Evolutionary conservation across 2,797 vertebrate genomes (phyloP), one percentile per base, ranked within the genome.

Genomic region (Sebastes taczanowskii): DNA sequence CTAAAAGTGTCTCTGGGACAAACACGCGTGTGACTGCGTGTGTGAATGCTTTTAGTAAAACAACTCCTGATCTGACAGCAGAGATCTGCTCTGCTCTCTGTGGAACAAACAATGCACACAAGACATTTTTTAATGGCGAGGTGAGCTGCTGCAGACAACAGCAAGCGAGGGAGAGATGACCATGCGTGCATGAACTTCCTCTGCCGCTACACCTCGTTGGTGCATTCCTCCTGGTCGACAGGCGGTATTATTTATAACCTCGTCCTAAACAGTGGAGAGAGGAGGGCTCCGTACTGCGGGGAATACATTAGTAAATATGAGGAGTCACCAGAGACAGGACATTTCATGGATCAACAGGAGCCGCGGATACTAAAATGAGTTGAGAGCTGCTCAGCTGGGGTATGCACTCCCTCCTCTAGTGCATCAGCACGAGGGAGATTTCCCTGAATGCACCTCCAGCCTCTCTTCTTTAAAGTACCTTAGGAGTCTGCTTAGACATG

Each of bases 281-380:
- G 96, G 95, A 96, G 93, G 95, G 94, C 95, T 95, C 92, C 82
- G 80, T 96, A 95, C 96, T 96, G 94, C 91, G 90, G 96, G 96
- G 97, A 97, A 97, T 97, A 97, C 97, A 97, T 98, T 97, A 98
- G 96, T 90, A 97, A 97, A 96, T 96, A 97, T 96, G 97, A 97
- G 96, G 95, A 97, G 96, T 95, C 96, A 95, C 96, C 96, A 97
- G 97, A 97, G 96, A 97, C 95, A 96, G 95, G 95, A 96, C 95
- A 96, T 98, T 98, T 98, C 97, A 97, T 97, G 97, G 97, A 97
- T 97, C 97, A 97, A 97, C 96, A 97, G 97, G 96, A 97, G 96
- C 95, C 90, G 94, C 95, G 96, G 96, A 96, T 95, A 97, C 97
- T 97, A 97, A 98, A 97, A 97, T 96, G 93, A 97, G 96, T 93